Percentiles rank a stretch among this genome's conserved stretches.
Evolutionary conservation across 2,797 vertebrate species (phyloP).

Genomic region (Premnoplex brunnescens): DNA sequence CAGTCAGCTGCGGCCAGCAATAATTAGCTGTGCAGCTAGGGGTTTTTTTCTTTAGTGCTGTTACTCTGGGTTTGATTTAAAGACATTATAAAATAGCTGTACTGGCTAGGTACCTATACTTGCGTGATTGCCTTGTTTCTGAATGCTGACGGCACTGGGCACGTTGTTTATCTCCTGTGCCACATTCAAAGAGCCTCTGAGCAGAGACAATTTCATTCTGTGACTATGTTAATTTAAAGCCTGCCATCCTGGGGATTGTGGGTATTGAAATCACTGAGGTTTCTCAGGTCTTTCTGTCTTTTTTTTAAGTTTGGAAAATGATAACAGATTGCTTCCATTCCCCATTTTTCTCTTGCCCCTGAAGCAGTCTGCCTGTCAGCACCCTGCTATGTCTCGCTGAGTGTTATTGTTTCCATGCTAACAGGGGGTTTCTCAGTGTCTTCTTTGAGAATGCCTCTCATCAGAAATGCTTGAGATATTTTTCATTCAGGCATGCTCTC

Average conservation of each 20-base stretch:
- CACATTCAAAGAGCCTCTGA: neutral
- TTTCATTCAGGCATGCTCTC: neutral
- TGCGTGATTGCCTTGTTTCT: neutral
- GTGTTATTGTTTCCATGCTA: neutral
- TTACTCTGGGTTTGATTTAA: constrained; percentile 17
- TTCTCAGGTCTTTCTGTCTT: neutral
- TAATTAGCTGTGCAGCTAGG: neutral
- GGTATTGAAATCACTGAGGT: neutral
- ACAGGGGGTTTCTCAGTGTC: neutral
- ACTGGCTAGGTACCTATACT: neutral
- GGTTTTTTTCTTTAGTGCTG: neutral
- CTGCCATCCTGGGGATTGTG: neutral
- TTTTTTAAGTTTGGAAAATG: neutral
- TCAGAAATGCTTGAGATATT: neutral
- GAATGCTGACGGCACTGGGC: neutral
- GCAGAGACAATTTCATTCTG: neutral
- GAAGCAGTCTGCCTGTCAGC: neutral
- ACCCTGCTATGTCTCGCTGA: neutral
- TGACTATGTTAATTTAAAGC: constrained; percentile 2
- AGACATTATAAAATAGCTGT: neutral
- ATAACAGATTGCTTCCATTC: neutral
- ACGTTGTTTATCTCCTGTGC: neutral
- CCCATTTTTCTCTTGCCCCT: neutral
- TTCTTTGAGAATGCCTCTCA: neutral
- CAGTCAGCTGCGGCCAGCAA: constrained; percentile 9